Evolutionary conservation across 2,888 invertebrate genomes (phyloP).

Genomic region (Oxytorus armatus): DNA sequence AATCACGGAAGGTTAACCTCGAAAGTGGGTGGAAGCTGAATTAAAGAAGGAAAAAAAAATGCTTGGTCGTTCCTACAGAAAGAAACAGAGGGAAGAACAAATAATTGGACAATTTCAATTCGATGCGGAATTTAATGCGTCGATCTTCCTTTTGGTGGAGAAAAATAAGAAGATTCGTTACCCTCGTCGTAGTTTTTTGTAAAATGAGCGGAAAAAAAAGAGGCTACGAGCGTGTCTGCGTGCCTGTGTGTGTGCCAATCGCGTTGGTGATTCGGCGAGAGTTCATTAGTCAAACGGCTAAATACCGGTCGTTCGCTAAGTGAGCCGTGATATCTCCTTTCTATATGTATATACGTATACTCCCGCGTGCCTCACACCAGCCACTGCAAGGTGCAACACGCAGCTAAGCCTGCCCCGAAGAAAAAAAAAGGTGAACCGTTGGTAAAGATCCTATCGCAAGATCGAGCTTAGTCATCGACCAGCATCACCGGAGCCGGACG

Average conservation of each 20-base stretch:
- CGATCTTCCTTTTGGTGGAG: neutral
- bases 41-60: slow-evolving; percentile 10
- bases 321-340: slow-evolving; percentile 75
- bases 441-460: slow-evolving; percentile 49
- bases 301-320: slow-evolving; percentile 75
- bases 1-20: slow-evolving; percentile 7
- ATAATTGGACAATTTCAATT: slow-evolving; percentile 51
- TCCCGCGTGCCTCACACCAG: slow-evolving; percentile 2
- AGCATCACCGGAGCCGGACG: slow-evolving; percentile 64
- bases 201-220: neutral
- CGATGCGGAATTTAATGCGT: slow-evolving; percentile 48
- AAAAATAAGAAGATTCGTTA: slow-evolving; percentile 4
- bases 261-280: slow-evolving; percentile 54
- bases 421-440: slow-evolving; percentile 26
- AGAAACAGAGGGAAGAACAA: slow-evolving; percentile 20
- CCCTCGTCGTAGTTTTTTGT: no score
- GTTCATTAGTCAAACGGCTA: slow-evolving; percentile 82
- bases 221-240: neutral
- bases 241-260: neutral
- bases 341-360: no score
- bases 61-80: neutral
- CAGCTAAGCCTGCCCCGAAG: slow-evolving; percentile 53
- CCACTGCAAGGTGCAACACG: slow-evolving; percentile 57
- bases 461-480: slow-evolving; percentile 50
- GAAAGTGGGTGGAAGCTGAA: neutral